phyloP scores from a whole-genome alignment of 2,888 invertebrate species.

The Epinotia brunnichana region DNA sequence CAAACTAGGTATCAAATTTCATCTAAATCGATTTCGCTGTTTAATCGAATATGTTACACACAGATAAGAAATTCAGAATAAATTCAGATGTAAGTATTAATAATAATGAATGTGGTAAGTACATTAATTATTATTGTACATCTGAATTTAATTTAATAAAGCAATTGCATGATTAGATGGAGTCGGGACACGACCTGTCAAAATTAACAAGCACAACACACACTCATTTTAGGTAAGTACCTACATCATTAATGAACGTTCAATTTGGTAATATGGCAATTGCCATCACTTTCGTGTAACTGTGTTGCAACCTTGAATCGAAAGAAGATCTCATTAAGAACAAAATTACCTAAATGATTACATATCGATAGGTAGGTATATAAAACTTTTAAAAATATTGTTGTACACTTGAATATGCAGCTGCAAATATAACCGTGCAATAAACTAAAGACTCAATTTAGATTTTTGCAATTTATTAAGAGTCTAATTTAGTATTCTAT shows the following conservation, averaged over 20 bases:
- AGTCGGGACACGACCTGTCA: background rate
- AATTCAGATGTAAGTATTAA: too few species aligned
- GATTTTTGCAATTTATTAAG: background rate
- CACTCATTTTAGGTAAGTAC: background rate
- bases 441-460: background rate
- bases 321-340: conserved; percentile 46
- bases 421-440: background rate
- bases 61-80: too few species aligned
- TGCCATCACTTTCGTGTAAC: conserved; percentile 51
- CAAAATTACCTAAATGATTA: conserved; percentile 6
- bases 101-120: too few species aligned
- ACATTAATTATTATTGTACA: too few species aligned
- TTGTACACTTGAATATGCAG: background rate
- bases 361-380: background rate
- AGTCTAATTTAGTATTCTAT: background rate
- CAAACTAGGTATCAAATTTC: too few species aligned
- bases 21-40: too few species aligned
- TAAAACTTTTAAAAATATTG: too few species aligned
- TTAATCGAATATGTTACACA: too few species aligned
- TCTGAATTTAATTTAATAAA: too few species aligned
- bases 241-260: conserved; percentile 11
- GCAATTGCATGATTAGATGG: too few species aligned
- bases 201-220: conserved; percentile 3
- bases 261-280: conserved; percentile 15
- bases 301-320: conserved; percentile 51